Conservation (phyloP, 2,113 vertebrate species). For the Mormoops blainvillei region DNA sequence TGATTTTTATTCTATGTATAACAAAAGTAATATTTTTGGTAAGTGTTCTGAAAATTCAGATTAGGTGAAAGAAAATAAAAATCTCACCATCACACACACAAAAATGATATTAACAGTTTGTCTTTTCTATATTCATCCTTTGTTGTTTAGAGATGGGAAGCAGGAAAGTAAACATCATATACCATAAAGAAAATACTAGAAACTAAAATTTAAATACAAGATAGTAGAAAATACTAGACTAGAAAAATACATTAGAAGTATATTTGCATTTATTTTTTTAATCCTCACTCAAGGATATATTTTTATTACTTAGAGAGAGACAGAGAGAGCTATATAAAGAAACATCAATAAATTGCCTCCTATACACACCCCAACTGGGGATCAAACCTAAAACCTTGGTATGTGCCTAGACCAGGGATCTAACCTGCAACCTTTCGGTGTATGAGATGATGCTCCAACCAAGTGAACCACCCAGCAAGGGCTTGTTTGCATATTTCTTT, state of each 20-base stretch:
- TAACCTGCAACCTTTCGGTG: too few species aligned
- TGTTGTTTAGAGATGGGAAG: background rate
- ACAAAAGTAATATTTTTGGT: background rate
- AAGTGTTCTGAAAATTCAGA: background rate
- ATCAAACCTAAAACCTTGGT: too few species aligned
- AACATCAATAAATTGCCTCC: too few species aligned
- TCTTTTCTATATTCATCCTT: background rate
- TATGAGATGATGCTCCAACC: too few species aligned
- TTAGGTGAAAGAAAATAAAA: background rate
- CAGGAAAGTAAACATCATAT: background rate
- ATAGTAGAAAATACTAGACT: background rate
- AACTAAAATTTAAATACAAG: background rate
- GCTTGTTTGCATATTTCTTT: background rate
- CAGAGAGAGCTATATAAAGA: too few species aligned
- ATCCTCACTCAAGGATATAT: too few species aligned
- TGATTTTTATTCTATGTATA: background rate
- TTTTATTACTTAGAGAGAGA: too few species aligned
- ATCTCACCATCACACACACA: background rate
- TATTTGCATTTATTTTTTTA: too few species aligned
- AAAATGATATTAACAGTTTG: background rate
- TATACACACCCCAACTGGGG: too few species aligned
- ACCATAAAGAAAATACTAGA: background rate
- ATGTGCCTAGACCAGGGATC: too few species aligned
- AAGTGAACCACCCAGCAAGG: too few species aligned
- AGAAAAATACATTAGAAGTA: background rate